phyloP scores from a whole-genome alignment of 2,113 vertebrate genomes.

The Protobothrops flavoviridis region DNA sequence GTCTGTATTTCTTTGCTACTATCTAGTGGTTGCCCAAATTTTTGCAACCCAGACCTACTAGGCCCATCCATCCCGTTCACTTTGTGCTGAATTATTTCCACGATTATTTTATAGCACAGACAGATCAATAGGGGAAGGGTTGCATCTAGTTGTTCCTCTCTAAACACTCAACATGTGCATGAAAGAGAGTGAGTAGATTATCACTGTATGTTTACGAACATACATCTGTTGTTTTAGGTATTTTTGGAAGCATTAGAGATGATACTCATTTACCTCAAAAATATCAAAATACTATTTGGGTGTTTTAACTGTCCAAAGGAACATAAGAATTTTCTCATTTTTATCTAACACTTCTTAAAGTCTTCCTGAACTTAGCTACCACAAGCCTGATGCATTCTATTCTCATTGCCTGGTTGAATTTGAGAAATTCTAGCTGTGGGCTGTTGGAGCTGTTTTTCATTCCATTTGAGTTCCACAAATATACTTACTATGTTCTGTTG shows the following conservation, averaged over 20 bases:
- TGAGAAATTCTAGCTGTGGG: neutral
- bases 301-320: neutral
- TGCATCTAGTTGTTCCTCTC: neutral
- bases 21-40: neutral
- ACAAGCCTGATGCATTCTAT: neutral
- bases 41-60: neutral
- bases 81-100: neutral
- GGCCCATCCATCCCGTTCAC: neutral
- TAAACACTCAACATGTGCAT: neutral
- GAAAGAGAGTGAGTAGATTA: neutral
- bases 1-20: neutral
- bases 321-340: neutral
- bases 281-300: neutral
- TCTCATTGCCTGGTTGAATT: neutral
- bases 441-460: neutral
- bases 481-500: neutral
- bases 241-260: neutral
- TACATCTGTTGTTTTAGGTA: neutral
- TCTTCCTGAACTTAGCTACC: neutral
- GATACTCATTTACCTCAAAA: neutral
- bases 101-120: neutral
- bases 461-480: neutral
- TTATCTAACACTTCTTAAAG: neutral
- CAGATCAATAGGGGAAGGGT: neutral
- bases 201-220: neutral